Percentiles rank a stretch among this genome's conserved stretches.
These are phyloP conservation scores for Petrocephalus sullivani DNA, from an alignment of 2,797 vertebrate genomes.

Conservation along the genomic window DNA sequence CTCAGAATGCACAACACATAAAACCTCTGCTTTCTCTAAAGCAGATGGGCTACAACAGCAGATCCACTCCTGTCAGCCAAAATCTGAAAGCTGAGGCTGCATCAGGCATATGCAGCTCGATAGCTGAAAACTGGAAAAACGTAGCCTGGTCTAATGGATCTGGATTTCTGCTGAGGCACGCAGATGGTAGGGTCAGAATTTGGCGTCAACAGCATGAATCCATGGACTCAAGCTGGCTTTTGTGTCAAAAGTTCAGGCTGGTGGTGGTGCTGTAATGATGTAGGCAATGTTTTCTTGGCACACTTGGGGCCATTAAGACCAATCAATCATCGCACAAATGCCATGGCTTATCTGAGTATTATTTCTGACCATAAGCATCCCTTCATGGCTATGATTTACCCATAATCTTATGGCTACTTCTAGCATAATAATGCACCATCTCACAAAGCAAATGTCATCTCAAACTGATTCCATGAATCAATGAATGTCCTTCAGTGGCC, in stretches of 20 bases:
- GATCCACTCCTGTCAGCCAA: background rate
- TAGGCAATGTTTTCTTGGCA: background rate
- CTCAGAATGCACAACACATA: background rate
- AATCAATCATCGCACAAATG: background rate
- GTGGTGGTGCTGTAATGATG: background rate
- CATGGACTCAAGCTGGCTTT: background rate
- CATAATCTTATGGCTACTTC: background rate
- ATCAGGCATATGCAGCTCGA: background rate
- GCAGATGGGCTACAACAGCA: background rate
- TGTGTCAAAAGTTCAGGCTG: background rate
- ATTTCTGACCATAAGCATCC: background rate
- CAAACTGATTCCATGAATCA: background rate
- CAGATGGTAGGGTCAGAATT: background rate
- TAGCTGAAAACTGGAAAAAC: background rate
- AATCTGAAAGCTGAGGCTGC: background rate
- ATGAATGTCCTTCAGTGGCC: background rate
- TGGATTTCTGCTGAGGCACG: background rate
- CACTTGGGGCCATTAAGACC: background rate
- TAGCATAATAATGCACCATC: background rate
- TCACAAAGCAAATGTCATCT: background rate
- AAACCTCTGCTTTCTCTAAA: background rate
- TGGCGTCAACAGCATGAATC: background rate
- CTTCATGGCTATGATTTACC: background rate
- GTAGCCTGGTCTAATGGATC: background rate
- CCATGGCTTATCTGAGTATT: background rate